Conservation (phyloP, 2,113 vertebrate genomes). For the Lathamus discolor region DNA sequence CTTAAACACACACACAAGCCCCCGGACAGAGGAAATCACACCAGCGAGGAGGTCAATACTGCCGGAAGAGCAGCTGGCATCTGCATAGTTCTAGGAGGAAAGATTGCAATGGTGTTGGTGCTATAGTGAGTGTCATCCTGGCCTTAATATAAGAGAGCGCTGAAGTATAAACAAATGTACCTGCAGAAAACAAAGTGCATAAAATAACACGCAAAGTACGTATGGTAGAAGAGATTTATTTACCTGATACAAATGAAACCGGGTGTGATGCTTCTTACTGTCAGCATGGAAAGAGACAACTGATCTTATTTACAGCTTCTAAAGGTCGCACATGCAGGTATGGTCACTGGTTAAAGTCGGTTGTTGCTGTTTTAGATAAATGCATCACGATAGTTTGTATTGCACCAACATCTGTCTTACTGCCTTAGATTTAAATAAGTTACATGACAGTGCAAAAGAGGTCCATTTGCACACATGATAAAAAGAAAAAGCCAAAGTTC, state of each 20-base stretch:
- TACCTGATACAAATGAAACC: slow-evolving; percentile 87
- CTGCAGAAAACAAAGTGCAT: slow-evolving; percentile 54
- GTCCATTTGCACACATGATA: slow-evolving; percentile 82
- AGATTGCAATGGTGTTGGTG: slow-evolving; percentile 53
- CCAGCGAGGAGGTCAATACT: slow-evolving; percentile 56
- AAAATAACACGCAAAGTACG: slow-evolving; percentile 53
- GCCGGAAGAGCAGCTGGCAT: slow-evolving; percentile 51
- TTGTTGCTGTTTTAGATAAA: slow-evolving; percentile 58
- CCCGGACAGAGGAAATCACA: slow-evolving; percentile 48
- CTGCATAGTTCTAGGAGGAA: slow-evolving; percentile 66
- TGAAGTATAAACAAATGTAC: not conserved
- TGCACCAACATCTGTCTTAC: slow-evolving; percentile 81
- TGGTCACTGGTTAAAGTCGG: slow-evolving; percentile 58
- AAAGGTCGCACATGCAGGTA: slow-evolving; percentile 78
- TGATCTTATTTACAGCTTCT: slow-evolving; percentile 84
- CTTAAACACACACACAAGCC: slow-evolving; percentile 55
- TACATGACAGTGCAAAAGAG: slow-evolving; percentile 85
- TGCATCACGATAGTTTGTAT: slow-evolving; percentile 79
- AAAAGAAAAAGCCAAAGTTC: slow-evolving; percentile 76
- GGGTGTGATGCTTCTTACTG: slow-evolving; percentile 84
- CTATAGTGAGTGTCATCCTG: slow-evolving; percentile 44
- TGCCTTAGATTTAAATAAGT: slow-evolving; percentile 84
- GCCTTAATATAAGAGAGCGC: not conserved
- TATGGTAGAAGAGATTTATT: slow-evolving; percentile 90
- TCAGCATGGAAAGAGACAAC: slow-evolving; percentile 81